These are phyloP conservation scores for Ageneiosus marmoratus DNA, from an alignment of 2,113 vertebrate genomes.

Conservation along the genomic window DNA sequence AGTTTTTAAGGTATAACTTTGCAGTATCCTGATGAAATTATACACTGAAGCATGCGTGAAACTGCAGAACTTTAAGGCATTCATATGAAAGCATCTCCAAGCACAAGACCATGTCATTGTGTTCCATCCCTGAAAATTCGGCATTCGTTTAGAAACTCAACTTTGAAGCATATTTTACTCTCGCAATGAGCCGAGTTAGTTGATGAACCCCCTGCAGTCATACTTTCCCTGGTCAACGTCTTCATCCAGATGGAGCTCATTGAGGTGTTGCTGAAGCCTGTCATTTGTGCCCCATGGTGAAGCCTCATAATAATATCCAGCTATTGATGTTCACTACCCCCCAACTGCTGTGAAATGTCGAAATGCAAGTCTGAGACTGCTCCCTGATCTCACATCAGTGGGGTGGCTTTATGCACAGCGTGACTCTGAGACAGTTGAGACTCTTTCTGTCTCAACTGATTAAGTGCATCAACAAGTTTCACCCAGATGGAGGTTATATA, in stretches of 20 bases:
- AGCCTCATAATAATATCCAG: slow-evolving; percentile 14
- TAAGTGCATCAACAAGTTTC: slow-evolving; percentile 39
- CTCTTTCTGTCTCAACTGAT: slow-evolving; percentile 28
- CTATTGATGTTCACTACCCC: slow-evolving; percentile 42
- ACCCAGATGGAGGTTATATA: not conserved
- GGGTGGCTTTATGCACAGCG: slow-evolving; percentile 24
- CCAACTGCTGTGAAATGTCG: slow-evolving; percentile 37
- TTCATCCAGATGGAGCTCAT: slow-evolving; percentile 46
- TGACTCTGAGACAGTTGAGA: not conserved
- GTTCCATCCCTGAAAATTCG: not conserved
- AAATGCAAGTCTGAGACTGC: slow-evolving; percentile 22
- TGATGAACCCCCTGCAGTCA: slow-evolving; percentile 19
- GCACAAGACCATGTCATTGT: not conserved
- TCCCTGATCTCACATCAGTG: slow-evolving; percentile 19
- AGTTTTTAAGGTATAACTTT: not conserved
- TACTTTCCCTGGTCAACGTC: slow-evolving; percentile 18
- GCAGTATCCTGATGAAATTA: not conserved
- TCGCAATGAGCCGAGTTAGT: not conserved
- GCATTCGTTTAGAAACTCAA: not conserved
- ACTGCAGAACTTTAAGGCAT: not conserved
- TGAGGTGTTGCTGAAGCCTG: slow-evolving; percentile 28
- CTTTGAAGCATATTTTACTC: slow-evolving; percentile 1
- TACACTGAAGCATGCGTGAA: not conserved
- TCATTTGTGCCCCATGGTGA: slow-evolving; percentile 36
- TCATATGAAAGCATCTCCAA: no score